phyloP scores from a whole-genome alignment of 2,797 vertebrate species.

The Dallia pectoralis region DNA sequence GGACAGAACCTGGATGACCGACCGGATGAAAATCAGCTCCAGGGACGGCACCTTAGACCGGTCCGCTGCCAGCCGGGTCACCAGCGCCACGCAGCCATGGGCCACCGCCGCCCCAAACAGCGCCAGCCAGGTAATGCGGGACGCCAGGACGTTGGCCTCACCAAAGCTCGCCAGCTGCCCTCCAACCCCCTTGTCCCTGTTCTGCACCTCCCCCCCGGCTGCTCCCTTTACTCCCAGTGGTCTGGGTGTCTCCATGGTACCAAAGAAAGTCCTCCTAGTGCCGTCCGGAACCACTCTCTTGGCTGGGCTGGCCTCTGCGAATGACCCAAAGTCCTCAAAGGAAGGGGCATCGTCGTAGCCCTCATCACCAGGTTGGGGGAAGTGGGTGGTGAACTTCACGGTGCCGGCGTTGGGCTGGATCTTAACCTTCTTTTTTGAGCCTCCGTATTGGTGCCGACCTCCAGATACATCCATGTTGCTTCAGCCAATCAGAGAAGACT shows the following conservation, averaged over 20 bases:
- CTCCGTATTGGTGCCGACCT: slow-evolving; percentile 78
- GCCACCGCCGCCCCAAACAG: slow-evolving; percentile 92
- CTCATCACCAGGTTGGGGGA: slow-evolving; percentile 93
- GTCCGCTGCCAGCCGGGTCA: slow-evolving; percentile 91
- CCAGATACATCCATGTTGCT: slow-evolving; percentile 83
- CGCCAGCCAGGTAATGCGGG: slow-evolving; percentile 89
- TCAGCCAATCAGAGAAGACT: slow-evolving; percentile 48
- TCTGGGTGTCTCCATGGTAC: slow-evolving; percentile 82
- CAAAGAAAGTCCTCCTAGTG: slow-evolving; percentile 86
- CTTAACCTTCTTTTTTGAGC: slow-evolving; percentile 94
- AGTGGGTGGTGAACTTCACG: slow-evolving; percentile 94
- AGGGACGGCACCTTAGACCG: slow-evolving; percentile 96
- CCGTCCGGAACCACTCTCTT: slow-evolving; percentile 81
- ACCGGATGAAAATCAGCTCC: slow-evolving; percentile 97
- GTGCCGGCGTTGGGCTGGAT: slow-evolving; percentile 95
- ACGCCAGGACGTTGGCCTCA: slow-evolving; percentile 85
- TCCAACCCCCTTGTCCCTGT: slow-evolving; percentile 69
- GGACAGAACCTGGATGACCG: slow-evolving; percentile 93
- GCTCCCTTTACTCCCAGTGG: slow-evolving; percentile 55
- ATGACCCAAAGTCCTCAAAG: slow-evolving; percentile 84
- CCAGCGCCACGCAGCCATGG: slow-evolving; percentile 93
- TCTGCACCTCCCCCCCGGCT: neutral
- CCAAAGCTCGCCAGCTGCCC: slow-evolving; percentile 83
- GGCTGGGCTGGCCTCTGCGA: slow-evolving; percentile 85
- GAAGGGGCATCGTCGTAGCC: slow-evolving; percentile 86